Base-by-base conservation (phyloP, 2,797 vertebrate genomes). In the Rachycentron canadum region DNA sequence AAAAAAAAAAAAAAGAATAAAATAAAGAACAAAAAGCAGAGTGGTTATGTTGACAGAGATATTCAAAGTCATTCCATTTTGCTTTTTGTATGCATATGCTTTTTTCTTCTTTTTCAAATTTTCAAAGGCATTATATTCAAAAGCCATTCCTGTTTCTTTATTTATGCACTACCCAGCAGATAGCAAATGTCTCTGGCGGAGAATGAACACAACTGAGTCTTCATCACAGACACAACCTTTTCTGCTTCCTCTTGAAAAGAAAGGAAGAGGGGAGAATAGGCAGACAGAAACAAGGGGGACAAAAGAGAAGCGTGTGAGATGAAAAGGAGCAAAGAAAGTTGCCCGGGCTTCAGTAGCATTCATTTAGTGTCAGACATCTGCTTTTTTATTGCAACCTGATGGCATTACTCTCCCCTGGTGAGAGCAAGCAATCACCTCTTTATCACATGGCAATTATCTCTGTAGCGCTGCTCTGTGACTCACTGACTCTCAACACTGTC, bases 391-490 rank as follows among this genome's bases (percentile, higher is more conserved):
- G 93, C 92, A 92, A 95, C 94, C 94, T 95, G 93, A 94, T 95
- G 95, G 94, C 93, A 95, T 94, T 94, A 93, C 92, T 94, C 93
- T 94, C 92, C 92, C 92, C 89, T 78, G 91, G 92, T 94, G 94
- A 93, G 94, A 94, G 91, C 93, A 94, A 91, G 93, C 94, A 95
- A 95, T 96, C 95, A 94, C 93, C 94, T 95, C 94, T 95, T 95
- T 95, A 95, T 96, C 95, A 95, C 94, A 94, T 94, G 93, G 93
- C 95, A 95, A 95, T 96, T 96, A 95, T 95, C 94, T 91, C 82
- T 87, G 91, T 91, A 94, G 94, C 90, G 81, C 88, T 90, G 91
- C 92, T 94, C 90, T 87, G 92, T 91, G 94, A 92, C 94, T 93
- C 82, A 78, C 81, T 62, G 86, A 89, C 92, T 93, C 92, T 88